Base-by-base conservation (phyloP, 2,888 invertebrate species). In the Uloborus plumipes region DNA sequence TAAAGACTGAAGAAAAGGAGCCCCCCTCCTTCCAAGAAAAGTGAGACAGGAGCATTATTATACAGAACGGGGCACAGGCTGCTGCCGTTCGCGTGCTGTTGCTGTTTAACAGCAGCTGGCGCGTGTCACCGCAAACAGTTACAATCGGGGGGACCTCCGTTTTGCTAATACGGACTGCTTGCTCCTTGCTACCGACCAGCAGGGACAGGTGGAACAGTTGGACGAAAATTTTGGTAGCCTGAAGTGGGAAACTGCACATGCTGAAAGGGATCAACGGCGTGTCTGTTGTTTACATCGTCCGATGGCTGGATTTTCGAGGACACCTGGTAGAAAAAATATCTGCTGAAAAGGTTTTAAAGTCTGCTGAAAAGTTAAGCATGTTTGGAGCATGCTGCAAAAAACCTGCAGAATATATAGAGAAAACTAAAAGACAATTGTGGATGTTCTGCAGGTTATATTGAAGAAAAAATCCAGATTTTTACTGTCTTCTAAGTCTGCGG, bases 41-140 rank as follows among this genome's bases (percentile, higher is more conserved):
- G 50, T 55, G 70, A 14, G 26, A 18, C 15, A 50, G 26, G 15
- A n/a, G 49, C 61, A 47, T 22, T n/a, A n/a, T n/a, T n/a, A n/a
- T n/a, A n/a, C n/a, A 22, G 20, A 47, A 61, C n/a, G 61, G 50
- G 59, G 69, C n/a, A 11, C 26, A n/a, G 61, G 59, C 61, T 69
- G 70, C 74, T 80, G 74, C 70, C 59, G 62, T 58, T 80, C 80
- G 80, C 74, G 80, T 81, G 80, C 74, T 62, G 61, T 50, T 81
- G 80, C 74, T 62, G 61, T 50, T 55, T 26, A 18, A 51, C 51
- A 58, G 79, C 79, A 79, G 79, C 79, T 79, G 80, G 74, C 74
- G 50, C 73, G 74, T 81, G 80, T 80, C 80, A 81, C 77, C 77
- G 58, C 62, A 62, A 61, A 64, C 70, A 70, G 74, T 74, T 65